Percentiles rank a stretch among this genome's conserved stretches.
Conservation (phyloP, 2,888 invertebrate species). For the Hydraecia micacea region DNA sequence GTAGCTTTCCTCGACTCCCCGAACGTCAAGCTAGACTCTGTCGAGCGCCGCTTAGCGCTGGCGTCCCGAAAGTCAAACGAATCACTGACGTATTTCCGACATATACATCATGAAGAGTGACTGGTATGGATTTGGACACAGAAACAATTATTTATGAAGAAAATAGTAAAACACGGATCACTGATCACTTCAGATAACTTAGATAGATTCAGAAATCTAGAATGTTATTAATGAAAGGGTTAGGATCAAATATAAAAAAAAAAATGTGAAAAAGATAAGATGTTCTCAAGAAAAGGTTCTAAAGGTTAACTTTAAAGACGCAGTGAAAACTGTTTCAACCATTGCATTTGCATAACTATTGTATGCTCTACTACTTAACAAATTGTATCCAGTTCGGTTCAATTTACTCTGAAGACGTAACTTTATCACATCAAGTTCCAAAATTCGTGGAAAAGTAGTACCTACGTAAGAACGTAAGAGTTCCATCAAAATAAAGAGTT, state of each 20-base stretch:
- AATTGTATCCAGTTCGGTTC: neutral
- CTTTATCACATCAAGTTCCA: neutral
- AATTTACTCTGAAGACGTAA: conserved; percentile 16
- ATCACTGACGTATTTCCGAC: no score
- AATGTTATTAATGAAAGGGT: neutral
- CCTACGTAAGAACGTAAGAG: neutral
- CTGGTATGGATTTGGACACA: neutral
- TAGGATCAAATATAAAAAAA: neutral
- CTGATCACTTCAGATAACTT: neutral
- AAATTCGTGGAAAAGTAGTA: conserved; percentile 7
- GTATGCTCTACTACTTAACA: neutral
- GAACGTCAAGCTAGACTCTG: no score
- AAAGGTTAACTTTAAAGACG: neutral
- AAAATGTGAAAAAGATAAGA: neutral
- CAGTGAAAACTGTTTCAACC: neutral
- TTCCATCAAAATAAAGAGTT: conserved; percentile 15
- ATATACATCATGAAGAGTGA: conserved; percentile 1
- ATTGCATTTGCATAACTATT: neutral
- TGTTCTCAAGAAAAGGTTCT: neutral
- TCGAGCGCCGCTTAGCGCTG: no score
- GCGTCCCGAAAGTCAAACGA: no score
- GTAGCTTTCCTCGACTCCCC: no score
- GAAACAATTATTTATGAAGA: neutral
- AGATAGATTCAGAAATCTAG: neutral
- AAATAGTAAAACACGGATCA: neutral